Evolutionary conservation across 2,797 vertebrate species (phyloP), one percentile per base, ranked within the genome.

Genomic region (Amniataba percoides): DNA sequence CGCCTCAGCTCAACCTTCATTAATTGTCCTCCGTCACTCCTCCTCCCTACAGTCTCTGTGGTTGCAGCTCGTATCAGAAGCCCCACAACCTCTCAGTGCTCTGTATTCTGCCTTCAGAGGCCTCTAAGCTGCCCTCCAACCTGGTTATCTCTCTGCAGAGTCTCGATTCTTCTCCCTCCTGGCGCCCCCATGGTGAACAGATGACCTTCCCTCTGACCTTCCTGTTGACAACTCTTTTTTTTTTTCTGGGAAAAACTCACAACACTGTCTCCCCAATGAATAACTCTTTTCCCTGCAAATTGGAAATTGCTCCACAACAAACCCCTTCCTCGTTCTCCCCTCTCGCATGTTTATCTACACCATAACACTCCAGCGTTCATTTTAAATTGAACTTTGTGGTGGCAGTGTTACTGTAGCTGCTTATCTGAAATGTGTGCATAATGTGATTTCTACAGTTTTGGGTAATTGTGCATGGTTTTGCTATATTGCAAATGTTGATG

Each of bases 161-260:
- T 77, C 75, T 59, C 40, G 49, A n/a, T 62, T 56, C 59, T 15
- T 76, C 63, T 67, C 60, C 60, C 72, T 72, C 31, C 43, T 48
- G 68, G 12, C 51, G 23, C 48, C 46, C 36, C 19, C 19, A 4
- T 6, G 18, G 57, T 74, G 46, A 73, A 85, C 23, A 14, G 61
- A 57, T 67, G 58, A 84, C 87, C 73, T 85, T 85, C 69, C 46
- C 9, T 56, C 46, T 69, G 74, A 76, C 83, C 82, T 79, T 89
- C 34, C 42, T 65, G 57, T 78, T 83, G 68, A 70, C 68, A 79
- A 67, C 42, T 60, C 11, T 18, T 39, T 69, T 59, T 74, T n/a
- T 31, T 27, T 31, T 71, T 40, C 36, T 16, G 7, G 6, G 49
- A 64, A 67, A 25, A 31, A 8, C 15, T 65, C 46, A 42, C 15